Base-by-base conservation (phyloP, 2,797 vertebrate species). In the Ctenochaetus hawaiiensis region DNA sequence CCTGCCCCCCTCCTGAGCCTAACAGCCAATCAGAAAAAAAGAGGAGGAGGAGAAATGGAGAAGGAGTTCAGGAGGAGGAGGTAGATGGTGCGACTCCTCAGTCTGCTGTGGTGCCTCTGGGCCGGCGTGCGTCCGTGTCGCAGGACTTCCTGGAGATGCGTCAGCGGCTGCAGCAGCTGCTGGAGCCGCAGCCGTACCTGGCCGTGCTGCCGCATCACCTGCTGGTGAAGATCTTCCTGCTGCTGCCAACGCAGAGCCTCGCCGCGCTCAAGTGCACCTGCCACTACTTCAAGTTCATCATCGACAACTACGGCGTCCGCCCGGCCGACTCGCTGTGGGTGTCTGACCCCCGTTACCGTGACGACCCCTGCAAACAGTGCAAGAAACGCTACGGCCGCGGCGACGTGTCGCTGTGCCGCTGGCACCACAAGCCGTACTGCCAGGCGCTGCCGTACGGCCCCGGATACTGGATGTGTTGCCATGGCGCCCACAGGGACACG, bases 401-500 rank as follows among this genome's bases (percentile, higher is more conserved):
- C 11, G 98, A 99, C 0, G 97, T 98, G 54, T 99, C 98, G 0
- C 93, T 97, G n/a, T 99, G 98, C 93, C 94, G 97, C 51, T 99
- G 98, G 98, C 98, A 99, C 65, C 97, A 98, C 88, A 99, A 99
- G 84, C 97, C 97, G 4, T 99, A 96, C 87, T 99, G 97, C 85
- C 98, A 99, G 91, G 96, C 97, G 0, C 80, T 98, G 86, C 98
- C 98, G 0, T 97, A 97, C 0, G 98, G 98, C 11, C 98, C 97
- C 0, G 97, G 97, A 0, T 98, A 97, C 92, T 99, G 98, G 98
- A 98, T 99, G 97, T 99, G 98, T 84, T 99, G 98, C 82, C 96
- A 96, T 64, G 92, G 95, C 1, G 89, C 95, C 43, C 96, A 93
- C 92, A 96, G 96, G 86, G 97, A 96, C 75, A 89, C 97, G 12